Percentiles rank a stretch among this genome's conserved stretches.
These are phyloP conservation scores for Apus apus DNA, from an alignment of 2,113 vertebrate genomes.

Conservation along the genomic window DNA sequence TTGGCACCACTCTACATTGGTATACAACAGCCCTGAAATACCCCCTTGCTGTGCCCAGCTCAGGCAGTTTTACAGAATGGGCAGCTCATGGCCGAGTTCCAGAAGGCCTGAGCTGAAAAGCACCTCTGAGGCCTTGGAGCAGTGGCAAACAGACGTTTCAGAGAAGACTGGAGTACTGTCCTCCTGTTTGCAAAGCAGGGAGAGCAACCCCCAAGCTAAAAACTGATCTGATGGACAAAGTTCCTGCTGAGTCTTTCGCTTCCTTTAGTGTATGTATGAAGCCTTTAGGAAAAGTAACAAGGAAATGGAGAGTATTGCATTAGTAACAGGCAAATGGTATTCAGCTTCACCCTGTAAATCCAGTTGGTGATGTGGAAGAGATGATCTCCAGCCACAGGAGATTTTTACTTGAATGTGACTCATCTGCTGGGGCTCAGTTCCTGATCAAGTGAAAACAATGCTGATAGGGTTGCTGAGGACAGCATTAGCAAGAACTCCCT, in stretches of 20 bases:
- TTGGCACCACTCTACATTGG: neutral
- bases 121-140: neutral
- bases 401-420: neutral
- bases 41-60: neutral
- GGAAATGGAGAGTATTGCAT: neutral
- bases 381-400: neutral
- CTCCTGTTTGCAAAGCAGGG: neutral
- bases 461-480: neutral
- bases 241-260: neutral
- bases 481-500: neutral
- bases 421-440: neutral
- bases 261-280: neutral
- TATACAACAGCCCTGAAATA: neutral
- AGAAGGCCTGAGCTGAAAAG: neutral
- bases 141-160: neutral
- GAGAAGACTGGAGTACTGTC: neutral
- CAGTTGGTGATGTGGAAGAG: neutral
- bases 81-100: accelerated
- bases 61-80: neutral
- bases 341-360: neutral
- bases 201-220: neutral
- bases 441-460: neutral
- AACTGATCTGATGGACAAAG: neutral
- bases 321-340: neutral
- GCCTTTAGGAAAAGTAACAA: neutral